phyloP scores from a whole-genome alignment of 2,888 invertebrate genomes.

The Meliscaeva auricollis region DNA sequence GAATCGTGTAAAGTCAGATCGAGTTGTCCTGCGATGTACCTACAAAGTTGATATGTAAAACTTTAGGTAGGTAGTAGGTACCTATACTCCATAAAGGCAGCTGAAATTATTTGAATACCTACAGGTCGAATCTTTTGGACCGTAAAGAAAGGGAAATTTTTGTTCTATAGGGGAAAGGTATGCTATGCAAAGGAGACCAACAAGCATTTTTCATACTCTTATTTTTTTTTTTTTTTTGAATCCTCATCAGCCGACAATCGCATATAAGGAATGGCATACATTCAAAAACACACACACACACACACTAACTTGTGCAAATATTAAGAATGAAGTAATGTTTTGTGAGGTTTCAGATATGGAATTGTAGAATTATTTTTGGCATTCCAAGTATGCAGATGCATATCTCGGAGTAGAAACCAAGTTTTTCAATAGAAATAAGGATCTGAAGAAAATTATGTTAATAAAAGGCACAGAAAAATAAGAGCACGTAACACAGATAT shows the following conservation, averaged over 20 bases:
- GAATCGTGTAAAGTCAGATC: neutral
- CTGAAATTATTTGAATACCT: slow-evolving; percentile 46
- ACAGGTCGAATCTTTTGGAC: slow-evolving; percentile 43
- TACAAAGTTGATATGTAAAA: neutral
- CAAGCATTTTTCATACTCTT: neutral
- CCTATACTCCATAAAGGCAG: neutral
- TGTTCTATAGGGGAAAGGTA: too few relatives aligned
- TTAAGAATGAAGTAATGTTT: slow-evolving; percentile 31
- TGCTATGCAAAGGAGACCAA: slow-evolving; percentile 1
- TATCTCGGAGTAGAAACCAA: slow-evolving; percentile 34
- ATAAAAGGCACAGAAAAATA: slow-evolving; percentile 11
- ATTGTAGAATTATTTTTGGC: slow-evolving; percentile 34
- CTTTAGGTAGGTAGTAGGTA: neutral
- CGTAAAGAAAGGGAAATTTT: slow-evolving; percentile 15
- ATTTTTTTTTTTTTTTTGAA: neutral
- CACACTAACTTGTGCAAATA: neutral
- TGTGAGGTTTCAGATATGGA: slow-evolving; percentile 27
- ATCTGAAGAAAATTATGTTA: slow-evolving; percentile 19
- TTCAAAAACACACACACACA: neutral
- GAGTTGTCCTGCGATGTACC: neutral
- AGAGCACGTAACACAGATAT: neutral
- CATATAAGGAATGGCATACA: slow-evolving; percentile 4
- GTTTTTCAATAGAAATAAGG: neutral
- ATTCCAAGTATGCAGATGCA: slow-evolving; percentile 39
- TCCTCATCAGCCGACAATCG: slow-evolving; percentile 11